A percentile compares a stretch with the other conserved stretches of the same genome.
These are phyloP conservation scores for Sarcophaga variegata DNA, from an alignment of 2,888 invertebrate genomes.

Conservation along the genomic window DNA sequence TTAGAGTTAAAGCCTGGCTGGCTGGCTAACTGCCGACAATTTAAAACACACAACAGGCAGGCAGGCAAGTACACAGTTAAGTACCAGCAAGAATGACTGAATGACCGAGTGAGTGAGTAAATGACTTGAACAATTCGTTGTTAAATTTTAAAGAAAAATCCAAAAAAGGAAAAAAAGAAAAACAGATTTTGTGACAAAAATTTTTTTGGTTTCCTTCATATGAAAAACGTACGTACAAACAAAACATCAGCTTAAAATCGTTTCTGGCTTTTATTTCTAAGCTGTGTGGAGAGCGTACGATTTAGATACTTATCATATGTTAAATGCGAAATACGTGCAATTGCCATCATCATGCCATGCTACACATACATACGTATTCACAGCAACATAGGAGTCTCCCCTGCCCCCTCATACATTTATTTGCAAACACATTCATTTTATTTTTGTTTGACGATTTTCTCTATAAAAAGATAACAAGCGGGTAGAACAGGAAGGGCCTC, in stretches of 20 bases:
- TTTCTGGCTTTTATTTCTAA: slow-evolving; percentile 25
- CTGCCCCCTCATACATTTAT: too few relatives aligned
- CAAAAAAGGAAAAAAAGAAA: slow-evolving; percentile 15
- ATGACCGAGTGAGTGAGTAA: slow-evolving; percentile 36
- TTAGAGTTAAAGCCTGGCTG: slow-evolving; percentile 46
- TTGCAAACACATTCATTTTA: too few relatives aligned
- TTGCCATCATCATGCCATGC: slow-evolving; percentile 47
- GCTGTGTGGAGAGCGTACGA: slow-evolving; percentile 4
- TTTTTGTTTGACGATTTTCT: too few relatives aligned
- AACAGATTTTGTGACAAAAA: slow-evolving; percentile 58
- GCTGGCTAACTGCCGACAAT: slow-evolving; percentile 32
- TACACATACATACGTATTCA: slow-evolving; percentile 20
- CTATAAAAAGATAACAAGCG: too few relatives aligned
- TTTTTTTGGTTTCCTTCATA: not conserved
- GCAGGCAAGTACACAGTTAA: too few relatives aligned
- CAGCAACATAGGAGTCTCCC: too few relatives aligned
- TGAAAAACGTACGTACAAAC: not conserved
- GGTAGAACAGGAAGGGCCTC: too few relatives aligned
- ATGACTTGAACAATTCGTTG: slow-evolving; percentile 48
- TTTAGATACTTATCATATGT: slow-evolving; percentile 67
- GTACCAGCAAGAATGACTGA: slow-evolving; percentile 21
- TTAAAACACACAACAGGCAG: too few relatives aligned
- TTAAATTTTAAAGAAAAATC: slow-evolving; percentile 38
- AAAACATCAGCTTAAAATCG: not conserved
- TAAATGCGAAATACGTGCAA: slow-evolving; percentile 68